phyloP scores from a whole-genome alignment of 2,797 vertebrate species.

The Lithobates sylvaticus region DNA sequence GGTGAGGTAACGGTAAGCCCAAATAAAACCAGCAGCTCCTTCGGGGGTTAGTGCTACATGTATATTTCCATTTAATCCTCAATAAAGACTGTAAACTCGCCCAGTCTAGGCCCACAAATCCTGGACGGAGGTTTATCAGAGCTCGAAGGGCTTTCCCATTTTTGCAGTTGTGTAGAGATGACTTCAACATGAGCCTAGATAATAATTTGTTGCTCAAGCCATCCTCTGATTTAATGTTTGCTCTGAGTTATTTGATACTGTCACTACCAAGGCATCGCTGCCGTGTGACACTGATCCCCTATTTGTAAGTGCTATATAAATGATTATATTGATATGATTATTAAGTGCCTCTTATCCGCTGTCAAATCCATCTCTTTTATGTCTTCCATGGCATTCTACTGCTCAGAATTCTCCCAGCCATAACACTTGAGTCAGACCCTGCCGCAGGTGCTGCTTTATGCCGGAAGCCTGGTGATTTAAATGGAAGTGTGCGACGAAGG shows the following conservation, averaged over 20 bases:
- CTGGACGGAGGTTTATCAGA: too few species aligned
- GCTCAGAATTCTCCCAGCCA: not conserved
- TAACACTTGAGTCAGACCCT: not conserved
- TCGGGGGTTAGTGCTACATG: too few species aligned
- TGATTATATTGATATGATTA: constrained; percentile 7
- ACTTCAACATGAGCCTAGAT: not conserved
- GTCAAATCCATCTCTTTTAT: not conserved
- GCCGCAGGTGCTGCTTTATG: not conserved
- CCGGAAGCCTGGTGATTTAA: not conserved
- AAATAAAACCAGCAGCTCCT: too few species aligned
- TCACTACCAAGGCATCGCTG: not conserved
- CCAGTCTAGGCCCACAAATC: too few species aligned
- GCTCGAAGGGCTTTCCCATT: too few species aligned
- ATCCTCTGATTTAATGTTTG: not conserved
- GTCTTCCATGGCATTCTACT: not conserved
- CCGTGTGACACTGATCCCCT: not conserved
- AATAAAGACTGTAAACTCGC: too few species aligned
- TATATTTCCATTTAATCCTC: too few species aligned
- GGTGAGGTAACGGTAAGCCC: too few species aligned
- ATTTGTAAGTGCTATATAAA: not conserved
- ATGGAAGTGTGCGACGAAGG: not conserved
- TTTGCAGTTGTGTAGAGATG: too few species aligned
- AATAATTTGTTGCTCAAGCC: not conserved
- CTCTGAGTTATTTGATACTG: not conserved
- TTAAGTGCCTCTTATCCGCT: constrained; percentile 7